A percentile compares a stretch with the other conserved stretches of the same genome.
Evolutionary conservation across 2,113 vertebrate species (phyloP).

Genomic region (Regulus satrapa): DNA sequence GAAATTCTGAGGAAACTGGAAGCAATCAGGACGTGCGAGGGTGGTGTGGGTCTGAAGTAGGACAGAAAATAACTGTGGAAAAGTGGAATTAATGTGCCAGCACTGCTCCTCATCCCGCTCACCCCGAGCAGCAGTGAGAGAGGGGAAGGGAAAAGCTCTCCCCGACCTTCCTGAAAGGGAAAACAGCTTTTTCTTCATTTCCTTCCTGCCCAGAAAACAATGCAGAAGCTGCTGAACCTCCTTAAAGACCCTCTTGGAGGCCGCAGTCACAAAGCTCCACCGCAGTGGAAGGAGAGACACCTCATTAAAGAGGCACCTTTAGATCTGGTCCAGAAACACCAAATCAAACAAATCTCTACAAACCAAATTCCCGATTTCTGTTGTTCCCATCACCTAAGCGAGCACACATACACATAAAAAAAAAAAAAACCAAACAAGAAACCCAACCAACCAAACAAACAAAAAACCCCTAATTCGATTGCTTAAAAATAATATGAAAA

Average conservation of each 20-base stretch:
- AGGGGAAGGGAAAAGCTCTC: not conserved
- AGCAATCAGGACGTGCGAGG: not conserved
- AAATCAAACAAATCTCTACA: not conserved
- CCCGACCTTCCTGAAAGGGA: not conserved
- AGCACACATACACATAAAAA: too few relatives aligned
- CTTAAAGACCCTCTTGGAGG: not conserved
- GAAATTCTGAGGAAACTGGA: not conserved
- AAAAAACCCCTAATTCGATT: too few relatives aligned
- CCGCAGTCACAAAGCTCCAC: not conserved
- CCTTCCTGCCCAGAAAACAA: conserved; percentile 5
- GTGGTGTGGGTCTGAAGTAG: not conserved
- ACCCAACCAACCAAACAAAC: too few relatives aligned
- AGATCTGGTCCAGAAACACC: not conserved
- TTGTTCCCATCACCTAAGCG: not conserved
- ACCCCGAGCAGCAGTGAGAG: not conserved
- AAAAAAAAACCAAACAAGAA: too few relatives aligned
- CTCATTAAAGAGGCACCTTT: not conserved
- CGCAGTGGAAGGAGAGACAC: not conserved
- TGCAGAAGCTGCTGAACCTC: not conserved
- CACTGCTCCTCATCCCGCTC: not conserved
- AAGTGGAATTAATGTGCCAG: not conserved
- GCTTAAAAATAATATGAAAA: not conserved
- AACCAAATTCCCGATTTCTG: not conserved
- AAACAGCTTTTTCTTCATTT: not conserved
- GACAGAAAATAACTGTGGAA: not conserved